phyloP scores from a whole-genome alignment of 1,140 invertebrate species.

The Hydropsyche tenuis region DNA sequence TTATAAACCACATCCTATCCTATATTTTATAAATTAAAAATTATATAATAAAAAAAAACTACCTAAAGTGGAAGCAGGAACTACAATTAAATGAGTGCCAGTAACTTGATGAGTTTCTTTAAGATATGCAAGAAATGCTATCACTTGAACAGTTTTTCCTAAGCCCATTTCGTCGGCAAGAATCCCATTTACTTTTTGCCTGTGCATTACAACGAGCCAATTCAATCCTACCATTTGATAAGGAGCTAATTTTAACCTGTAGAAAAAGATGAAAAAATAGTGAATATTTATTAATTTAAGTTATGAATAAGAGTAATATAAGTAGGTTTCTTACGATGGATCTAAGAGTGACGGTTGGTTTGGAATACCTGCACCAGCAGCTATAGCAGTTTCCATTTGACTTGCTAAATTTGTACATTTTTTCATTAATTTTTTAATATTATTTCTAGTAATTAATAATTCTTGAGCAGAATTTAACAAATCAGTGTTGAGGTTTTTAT shows the following conservation, averaged over 20 bases:
- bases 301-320: neutral
- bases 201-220: slow-evolving; percentile 90
- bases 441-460: slow-evolving; percentile 72
- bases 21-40: too few relatives aligned
- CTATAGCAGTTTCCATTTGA: slow-evolving; percentile 76
- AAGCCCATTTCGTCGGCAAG: slow-evolving; percentile 90
- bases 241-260: slow-evolving; percentile 74
- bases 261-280: neutral
- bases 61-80: slow-evolving; percentile 91
- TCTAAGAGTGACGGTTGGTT: slow-evolving; percentile 70
- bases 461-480: slow-evolving; percentile 76
- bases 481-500: slow-evolving; percentile 72
- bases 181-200: slow-evolving; percentile 91
- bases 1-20: too few relatives aligned
- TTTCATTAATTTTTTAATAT: slow-evolving; percentile 74
- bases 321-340: slow-evolving; percentile 58
- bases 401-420: slow-evolving; percentile 76
- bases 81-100: slow-evolving; percentile 86
- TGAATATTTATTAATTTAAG: too few relatives aligned
- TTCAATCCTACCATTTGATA: slow-evolving; percentile 95
- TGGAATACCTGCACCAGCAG: slow-evolving; percentile 70
- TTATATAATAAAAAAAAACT: slow-evolving; percentile 29
- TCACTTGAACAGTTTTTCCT: slow-evolving; percentile 91
- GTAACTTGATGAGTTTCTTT: slow-evolving; percentile 74
- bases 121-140: slow-evolving; percentile 87